Percentiles rank a stretch among this genome's conserved stretches.
phyloP scores from a whole-genome alignment of 2,888 invertebrate genomes.

The Lasioglossum figueresi region DNA sequence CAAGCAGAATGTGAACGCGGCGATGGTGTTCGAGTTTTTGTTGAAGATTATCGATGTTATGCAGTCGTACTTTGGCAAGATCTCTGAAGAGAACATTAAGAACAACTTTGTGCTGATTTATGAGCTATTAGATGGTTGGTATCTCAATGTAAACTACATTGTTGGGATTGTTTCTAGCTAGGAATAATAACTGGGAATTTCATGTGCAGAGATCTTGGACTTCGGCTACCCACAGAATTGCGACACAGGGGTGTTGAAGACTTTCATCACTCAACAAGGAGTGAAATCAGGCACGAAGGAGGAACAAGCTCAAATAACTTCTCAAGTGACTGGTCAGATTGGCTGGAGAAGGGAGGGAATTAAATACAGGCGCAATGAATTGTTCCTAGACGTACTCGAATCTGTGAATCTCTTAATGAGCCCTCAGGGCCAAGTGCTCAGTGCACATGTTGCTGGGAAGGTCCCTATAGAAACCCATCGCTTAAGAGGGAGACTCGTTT shows the following conservation, averaged over 20 bases:
- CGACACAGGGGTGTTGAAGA: constrained; percentile 99
- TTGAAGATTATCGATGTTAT: constrained; percentile 99
- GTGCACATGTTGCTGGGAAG: constrained; percentile 99
- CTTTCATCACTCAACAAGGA: constrained; percentile 99
- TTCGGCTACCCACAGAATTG: constrained; percentile 99
- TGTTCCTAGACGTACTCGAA: constrained; percentile 99
- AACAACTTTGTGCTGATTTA: constrained; percentile 99
- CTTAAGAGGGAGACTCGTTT: too few relatives aligned
- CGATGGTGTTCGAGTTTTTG: constrained; percentile 99
- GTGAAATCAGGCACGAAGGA: constrained; percentile 99
- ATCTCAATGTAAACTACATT: constrained; percentile 6
- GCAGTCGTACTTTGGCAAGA: constrained; percentile 99
- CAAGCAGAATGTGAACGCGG: constrained; percentile 99
- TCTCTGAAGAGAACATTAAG: constrained; percentile 99
- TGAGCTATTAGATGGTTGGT: constrained; percentile 96
- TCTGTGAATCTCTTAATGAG: constrained; percentile 99
- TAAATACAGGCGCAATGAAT: constrained; percentile 98
- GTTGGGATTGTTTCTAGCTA: background rate
- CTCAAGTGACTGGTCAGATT: constrained; percentile 98
- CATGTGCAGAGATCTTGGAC: constrained; percentile 94
- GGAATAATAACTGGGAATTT: constrained; percentile 1
- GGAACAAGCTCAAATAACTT: constrained; percentile 99
- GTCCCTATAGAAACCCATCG: constrained; percentile 60
- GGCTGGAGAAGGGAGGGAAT: constrained; percentile 99
- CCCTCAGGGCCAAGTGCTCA: constrained; percentile 99